These are phyloP conservation scores for Portunus trituberculatus DNA, from an alignment of 1,140 invertebrate species.

Conservation along the genomic window DNA sequence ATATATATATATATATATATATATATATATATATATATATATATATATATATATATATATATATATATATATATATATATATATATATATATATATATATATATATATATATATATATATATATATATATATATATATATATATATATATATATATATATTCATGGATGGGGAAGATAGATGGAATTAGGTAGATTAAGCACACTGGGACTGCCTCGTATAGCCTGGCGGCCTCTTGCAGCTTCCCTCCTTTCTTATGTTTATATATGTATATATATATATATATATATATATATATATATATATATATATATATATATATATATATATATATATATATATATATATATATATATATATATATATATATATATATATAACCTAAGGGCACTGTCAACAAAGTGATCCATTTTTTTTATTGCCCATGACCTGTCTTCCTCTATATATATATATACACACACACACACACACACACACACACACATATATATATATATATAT, in stretches of 20 bases:
- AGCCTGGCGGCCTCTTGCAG: too few species aligned
- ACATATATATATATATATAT: constrained; percentile 31
- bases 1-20: constrained; percentile 49
- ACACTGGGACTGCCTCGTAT: too few species aligned
- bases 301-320: background rate
- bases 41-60: constrained; percentile 34
- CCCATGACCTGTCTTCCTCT: too few species aligned
- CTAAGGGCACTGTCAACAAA: too few species aligned
- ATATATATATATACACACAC: background rate
- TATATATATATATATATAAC: constrained; percentile 35
- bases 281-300: background rate
- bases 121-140: background rate
- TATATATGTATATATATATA: too few species aligned
- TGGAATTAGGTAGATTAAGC: too few species aligned
- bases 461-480: too few species aligned
- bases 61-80: constrained; percentile 51
- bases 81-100: constrained; percentile 51
- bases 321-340: background rate
- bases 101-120: background rate
- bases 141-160: background rate
- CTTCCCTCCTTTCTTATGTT: too few species aligned
- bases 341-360: constrained; percentile 21
- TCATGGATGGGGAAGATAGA: too few species aligned
- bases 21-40: constrained; percentile 48
- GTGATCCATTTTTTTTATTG: too few species aligned